Base-by-base conservation (phyloP, 2,888 invertebrate genomes). In the Cryptocheilus praepositus region DNA sequence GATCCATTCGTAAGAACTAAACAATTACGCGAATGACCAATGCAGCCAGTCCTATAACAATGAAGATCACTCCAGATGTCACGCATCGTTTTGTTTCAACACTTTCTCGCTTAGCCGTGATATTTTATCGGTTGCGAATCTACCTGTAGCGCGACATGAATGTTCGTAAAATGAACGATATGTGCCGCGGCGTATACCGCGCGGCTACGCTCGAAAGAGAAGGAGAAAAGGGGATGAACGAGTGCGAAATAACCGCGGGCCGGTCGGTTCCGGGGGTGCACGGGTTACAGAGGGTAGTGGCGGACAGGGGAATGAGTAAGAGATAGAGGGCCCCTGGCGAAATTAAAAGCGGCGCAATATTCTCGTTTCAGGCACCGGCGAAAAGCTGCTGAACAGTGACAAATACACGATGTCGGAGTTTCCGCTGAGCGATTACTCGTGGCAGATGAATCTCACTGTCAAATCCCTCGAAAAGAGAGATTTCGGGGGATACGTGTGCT, bases 391-490 rank as follows among this genome's bases (percentile, higher is more conserved):
- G 81, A 93, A 93, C 74, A 93, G 93, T 86, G 91, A 92, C 73
- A 96, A 95, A 89, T 94, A 95, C 82, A 91, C 92, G 80, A 93
- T 95, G 89, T 91, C 93, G 62, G 95, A 96, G 87, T 91, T 91
- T 56, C 89, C 91, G 79, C 89, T 94, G 82, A 95, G 94, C 89
- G 93, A 94, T 77, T 96, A 95, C 89, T 93, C 94, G 66, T 91
- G 95, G 87, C 93, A 94, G 89, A 94, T 96, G 92, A 95, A 95
- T 89, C 91, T 97, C 83, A 95, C 95, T 80, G 95, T 97, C 88
- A 92, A 92, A 82, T 92, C 93, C 73, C 90, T 96, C 76, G 63
- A 70, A 59, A 93, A 92, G 80, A 89, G 90, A 65, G 96, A 96
- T 89, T 95, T 94, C 82, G 95, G 95, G 11, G 93, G 93, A 54